Percentiles rank a stretch among this genome's conserved stretches.
These are phyloP conservation scores for Notolabrus celidotus DNA, from an alignment of 2,797 vertebrate genomes.

Conservation along the genomic window DNA sequence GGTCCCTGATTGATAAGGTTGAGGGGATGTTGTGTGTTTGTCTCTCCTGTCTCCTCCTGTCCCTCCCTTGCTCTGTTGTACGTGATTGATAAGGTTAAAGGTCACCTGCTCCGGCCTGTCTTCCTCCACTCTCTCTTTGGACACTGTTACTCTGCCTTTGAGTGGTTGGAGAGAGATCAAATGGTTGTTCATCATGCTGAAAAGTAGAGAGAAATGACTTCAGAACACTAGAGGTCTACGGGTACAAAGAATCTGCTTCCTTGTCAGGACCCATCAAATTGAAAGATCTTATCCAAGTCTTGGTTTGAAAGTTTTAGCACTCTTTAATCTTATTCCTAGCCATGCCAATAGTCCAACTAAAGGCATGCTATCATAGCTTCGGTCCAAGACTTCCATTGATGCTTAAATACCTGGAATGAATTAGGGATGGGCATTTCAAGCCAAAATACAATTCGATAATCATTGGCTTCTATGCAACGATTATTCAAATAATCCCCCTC, in stretches of 20 bases:
- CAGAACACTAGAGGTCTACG: background rate
- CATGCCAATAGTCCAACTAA: too few species aligned
- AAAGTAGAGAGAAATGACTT: background rate
- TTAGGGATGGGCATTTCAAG: too few species aligned
- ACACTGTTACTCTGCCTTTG: conserved; percentile 23
- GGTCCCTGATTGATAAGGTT: conserved; percentile 72
- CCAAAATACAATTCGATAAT: too few species aligned
- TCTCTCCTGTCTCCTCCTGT: conserved; percentile 46
- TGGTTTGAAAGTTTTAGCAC: too few species aligned
- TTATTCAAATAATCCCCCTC: too few species aligned
- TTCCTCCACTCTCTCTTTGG: conserved; percentile 31
- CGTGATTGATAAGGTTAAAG: conserved; percentile 77
- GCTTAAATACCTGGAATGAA: too few species aligned
- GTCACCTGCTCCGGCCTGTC: conserved; percentile 39
- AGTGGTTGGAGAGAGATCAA: background rate
- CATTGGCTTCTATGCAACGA: too few species aligned
- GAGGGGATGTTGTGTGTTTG: conserved; percentile 60
- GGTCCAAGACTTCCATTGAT: too few species aligned
- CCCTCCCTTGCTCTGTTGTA: conserved; percentile 51
- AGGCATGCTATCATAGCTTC: too few species aligned
- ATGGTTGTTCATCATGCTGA: background rate
- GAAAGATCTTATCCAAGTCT: too few species aligned
- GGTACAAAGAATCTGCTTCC: background rate
- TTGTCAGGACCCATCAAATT: background rate
- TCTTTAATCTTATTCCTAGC: too few species aligned